phyloP scores from a whole-genome alignment of 1,140 invertebrate species.

The Drosophila ananassae region DNA sequence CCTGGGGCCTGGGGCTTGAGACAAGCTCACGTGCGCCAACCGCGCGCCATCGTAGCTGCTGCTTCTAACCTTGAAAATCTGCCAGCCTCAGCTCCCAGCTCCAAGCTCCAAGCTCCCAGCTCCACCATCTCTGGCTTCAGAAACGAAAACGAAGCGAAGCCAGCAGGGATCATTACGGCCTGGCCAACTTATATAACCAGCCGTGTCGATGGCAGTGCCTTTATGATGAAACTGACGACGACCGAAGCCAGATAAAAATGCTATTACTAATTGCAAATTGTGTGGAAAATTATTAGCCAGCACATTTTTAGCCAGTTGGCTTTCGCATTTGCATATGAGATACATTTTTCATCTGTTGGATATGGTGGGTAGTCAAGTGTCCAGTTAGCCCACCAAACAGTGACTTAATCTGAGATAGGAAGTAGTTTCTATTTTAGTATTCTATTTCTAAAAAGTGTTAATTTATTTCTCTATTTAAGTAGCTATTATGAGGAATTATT shows the following conservation, averaged over 20 bases:
- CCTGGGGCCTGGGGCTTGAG: slow-evolving; percentile 24
- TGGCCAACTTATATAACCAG: slow-evolving; percentile 75
- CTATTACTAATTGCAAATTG: slow-evolving; percentile 78
- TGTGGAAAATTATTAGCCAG: slow-evolving; percentile 76
- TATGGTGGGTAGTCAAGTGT: background rate
- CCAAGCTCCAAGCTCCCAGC: background rate
- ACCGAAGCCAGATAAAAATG: slow-evolving; percentile 56
- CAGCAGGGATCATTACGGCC: slow-evolving; percentile 70
- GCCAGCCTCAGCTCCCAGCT: slow-evolving; percentile 17
- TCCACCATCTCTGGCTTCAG: slow-evolving; percentile 12
- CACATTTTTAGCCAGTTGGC: slow-evolving; percentile 26
- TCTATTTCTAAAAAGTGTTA: background rate
- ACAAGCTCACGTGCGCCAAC: slow-evolving; percentile 62
- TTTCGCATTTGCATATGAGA: slow-evolving; percentile 62
- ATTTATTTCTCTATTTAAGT: background rate
- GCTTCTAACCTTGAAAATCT: slow-evolving; percentile 74
- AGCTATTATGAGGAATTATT: too few relatives aligned
- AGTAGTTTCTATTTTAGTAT: too few relatives aligned
- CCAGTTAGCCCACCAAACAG: background rate
- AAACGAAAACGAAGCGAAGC: slow-evolving; percentile 42
- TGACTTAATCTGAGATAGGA: background rate
- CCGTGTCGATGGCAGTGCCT: slow-evolving; percentile 44
- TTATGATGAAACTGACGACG: slow-evolving; percentile 57
- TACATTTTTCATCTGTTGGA: slow-evolving; percentile 2
- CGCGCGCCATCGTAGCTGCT: slow-evolving; percentile 52